Evolutionary conservation across 92 coral and sea anemone genomes (phyloP).

Genomic region (Scolanthus callimorphus): DNA sequence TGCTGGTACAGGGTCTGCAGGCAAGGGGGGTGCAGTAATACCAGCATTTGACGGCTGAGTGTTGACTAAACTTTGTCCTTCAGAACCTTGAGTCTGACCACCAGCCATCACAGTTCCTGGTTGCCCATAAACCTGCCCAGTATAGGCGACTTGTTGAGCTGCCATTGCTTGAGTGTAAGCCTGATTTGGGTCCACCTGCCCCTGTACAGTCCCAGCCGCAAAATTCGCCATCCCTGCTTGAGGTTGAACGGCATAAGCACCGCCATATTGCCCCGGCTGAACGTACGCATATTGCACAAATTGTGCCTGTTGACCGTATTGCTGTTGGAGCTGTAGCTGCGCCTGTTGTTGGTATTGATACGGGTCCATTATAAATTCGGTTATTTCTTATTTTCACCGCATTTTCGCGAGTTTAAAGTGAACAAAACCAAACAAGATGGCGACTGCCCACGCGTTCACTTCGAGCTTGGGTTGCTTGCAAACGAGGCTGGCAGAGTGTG

Average conservation of each 20-base stretch:
- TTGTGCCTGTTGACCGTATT: constrained; percentile 64
- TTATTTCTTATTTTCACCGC: neutral
- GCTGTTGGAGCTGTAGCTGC: constrained; percentile 67
- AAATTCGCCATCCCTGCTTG: constrained; percentile 23
- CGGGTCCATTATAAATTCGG: constrained; percentile 60
- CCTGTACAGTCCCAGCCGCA: constrained; percentile 4
- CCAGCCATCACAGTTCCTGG: neutral
- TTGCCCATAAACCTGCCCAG: constrained; percentile 6
- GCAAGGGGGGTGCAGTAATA: constrained; percentile 1
- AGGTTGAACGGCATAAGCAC: constrained; percentile 20
- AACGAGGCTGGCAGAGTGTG: constrained; percentile 8
- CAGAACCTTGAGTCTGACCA: neutral
- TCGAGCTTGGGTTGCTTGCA: neutral
- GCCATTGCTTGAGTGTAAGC: constrained; percentile 3
- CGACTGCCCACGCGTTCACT: neutral
- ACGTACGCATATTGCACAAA: constrained; percentile 49
- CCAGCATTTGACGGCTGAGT: neutral
- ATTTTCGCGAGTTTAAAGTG: neutral
- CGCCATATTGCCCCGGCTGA: constrained; percentile 51
- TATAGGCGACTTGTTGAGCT: constrained; percentile 5
- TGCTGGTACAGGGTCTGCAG: constrained; percentile 14
- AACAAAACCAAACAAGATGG: neutral
- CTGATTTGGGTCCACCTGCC: constrained; percentile 33
- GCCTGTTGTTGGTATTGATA: constrained; percentile 84
- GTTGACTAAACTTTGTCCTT: neutral